Percentiles rank a stretch among this genome's conserved stretches.
Evolutionary conservation across 2,888 invertebrate species (phyloP).

Genomic region (Buathra laborator): DNA sequence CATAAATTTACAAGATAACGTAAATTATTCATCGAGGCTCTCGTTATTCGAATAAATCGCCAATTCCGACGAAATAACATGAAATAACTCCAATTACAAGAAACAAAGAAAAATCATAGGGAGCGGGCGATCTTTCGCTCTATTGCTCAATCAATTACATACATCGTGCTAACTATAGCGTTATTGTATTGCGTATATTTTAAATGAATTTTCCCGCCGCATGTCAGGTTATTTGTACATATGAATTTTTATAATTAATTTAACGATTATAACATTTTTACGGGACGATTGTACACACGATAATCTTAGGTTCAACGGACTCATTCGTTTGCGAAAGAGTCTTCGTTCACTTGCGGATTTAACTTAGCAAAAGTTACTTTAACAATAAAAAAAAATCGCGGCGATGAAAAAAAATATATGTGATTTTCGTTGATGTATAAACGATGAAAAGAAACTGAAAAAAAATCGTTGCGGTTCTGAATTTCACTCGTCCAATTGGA

Average conservation of each 20-base stretch:
- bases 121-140: conserved; percentile 43
- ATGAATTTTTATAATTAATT: conserved; percentile 49
- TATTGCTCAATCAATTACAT: conserved; percentile 61
- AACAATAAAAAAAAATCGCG: not conserved
- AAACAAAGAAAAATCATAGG: not conserved
- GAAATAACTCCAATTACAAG: conserved; percentile 3
- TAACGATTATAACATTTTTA: conserved; percentile 25
- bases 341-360: conserved; percentile 12
- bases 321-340: conserved; percentile 23
- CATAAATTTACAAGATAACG: not conserved
- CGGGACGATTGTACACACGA: conserved; percentile 36
- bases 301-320: conserved; percentile 19
- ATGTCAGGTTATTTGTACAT: conserved; percentile 61
- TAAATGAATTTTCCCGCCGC: conserved; percentile 44
- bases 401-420: conserved; percentile 2
- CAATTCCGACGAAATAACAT: not conserved
- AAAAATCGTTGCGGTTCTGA: conserved; percentile 39
- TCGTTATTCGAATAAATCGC: conserved; percentile 18
- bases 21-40: conserved; percentile 1
- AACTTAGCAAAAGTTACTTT: conserved; percentile 5
- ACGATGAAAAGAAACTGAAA: not conserved
- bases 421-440: conserved; percentile 32
- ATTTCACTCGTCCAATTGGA: conserved; percentile 33
- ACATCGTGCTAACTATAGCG: conserved; percentile 49
- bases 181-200: conserved; percentile 57